Evolutionary conservation across 2,888 invertebrate species (phyloP).

Genomic region (Sphaeridia pumilis): DNA sequence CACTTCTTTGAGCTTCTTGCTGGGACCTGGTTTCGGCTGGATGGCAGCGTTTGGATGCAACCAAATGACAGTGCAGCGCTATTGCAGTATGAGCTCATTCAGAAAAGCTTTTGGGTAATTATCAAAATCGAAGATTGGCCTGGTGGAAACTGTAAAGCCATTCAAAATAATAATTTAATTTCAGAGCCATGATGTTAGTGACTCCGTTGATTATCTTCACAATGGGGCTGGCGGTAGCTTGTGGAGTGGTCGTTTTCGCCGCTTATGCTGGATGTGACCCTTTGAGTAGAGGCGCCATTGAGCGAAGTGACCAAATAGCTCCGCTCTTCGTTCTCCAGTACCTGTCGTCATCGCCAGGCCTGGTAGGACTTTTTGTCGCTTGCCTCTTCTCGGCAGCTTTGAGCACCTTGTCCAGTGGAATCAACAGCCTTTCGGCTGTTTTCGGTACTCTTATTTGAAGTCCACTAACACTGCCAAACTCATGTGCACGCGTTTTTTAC

Average conservation of each 20-base stretch:
- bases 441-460: constrained; percentile 5
- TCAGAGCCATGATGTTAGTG: constrained; percentile 22
- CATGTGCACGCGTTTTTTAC: not conserved
- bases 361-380: constrained; percentile 44
- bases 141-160: too few species aligned
- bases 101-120: constrained; percentile 25
- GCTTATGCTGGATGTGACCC: constrained; percentile 40
- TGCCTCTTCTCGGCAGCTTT: constrained; percentile 41
- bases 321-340: constrained; percentile 43
- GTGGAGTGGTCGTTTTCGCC: constrained; percentile 38
- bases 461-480: too few species aligned
- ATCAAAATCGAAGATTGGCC: not conserved
- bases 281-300: constrained; percentile 36
- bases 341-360: constrained; percentile 39
- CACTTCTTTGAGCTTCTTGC: constrained; percentile 23
- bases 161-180: too few species aligned
- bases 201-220: constrained; percentile 28
- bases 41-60: constrained; percentile 36
- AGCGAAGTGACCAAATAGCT: constrained; percentile 34
- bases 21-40: constrained; percentile 28
- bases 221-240: constrained; percentile 25
- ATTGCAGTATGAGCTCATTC: constrained; percentile 35
- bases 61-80: constrained; percentile 37
- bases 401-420: constrained; percentile 37
- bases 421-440: constrained; percentile 37